Conservation (phyloP, 2,113 vertebrate species). For the Calyptommatus sinebrachiatus region DNA sequence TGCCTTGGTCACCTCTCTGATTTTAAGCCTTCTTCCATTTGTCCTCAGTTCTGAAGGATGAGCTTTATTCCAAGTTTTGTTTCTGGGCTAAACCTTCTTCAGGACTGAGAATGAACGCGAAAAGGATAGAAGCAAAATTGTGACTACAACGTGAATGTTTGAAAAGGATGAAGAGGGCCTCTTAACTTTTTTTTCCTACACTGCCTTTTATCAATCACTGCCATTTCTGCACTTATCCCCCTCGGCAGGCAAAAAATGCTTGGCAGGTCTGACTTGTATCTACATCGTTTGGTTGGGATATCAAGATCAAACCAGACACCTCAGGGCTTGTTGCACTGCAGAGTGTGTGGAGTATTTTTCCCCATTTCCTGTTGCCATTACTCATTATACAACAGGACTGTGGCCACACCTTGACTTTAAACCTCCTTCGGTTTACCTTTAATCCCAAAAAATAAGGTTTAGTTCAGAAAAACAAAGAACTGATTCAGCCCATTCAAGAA, state of each 20-base stretch:
- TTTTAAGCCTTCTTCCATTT: too few relatives aligned
- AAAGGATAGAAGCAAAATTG: too few relatives aligned
- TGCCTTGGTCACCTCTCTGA: too few relatives aligned
- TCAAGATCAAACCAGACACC: conserved; percentile 34
- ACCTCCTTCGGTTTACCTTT: too few relatives aligned
- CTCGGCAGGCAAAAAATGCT: conserved; percentile 8
- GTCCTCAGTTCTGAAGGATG: too few relatives aligned
- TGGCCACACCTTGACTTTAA: too few relatives aligned
- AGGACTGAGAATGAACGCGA: too few relatives aligned
- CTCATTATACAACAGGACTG: conserved; percentile 45
- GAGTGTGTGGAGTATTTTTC: conserved; percentile 8
- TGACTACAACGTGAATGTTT: not conserved
- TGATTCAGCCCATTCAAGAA: too few relatives aligned
- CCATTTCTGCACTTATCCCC: conserved; percentile 26
- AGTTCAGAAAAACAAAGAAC: too few relatives aligned
- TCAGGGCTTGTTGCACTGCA: conserved; percentile 44
- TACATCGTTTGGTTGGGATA: not conserved
- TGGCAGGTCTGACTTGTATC: not conserved
- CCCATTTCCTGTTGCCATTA: conserved; percentile 37
- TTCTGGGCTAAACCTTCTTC: too few relatives aligned
- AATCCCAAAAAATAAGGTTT: too few relatives aligned
- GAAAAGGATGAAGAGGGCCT: not conserved
- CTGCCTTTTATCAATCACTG: conserved; percentile 28
- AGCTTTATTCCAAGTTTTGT: too few relatives aligned
- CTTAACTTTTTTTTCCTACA: not conserved